Base-by-base conservation (phyloP, 2,888 invertebrate genomes). In the Stenoptilia bipunctidactyla region DNA sequence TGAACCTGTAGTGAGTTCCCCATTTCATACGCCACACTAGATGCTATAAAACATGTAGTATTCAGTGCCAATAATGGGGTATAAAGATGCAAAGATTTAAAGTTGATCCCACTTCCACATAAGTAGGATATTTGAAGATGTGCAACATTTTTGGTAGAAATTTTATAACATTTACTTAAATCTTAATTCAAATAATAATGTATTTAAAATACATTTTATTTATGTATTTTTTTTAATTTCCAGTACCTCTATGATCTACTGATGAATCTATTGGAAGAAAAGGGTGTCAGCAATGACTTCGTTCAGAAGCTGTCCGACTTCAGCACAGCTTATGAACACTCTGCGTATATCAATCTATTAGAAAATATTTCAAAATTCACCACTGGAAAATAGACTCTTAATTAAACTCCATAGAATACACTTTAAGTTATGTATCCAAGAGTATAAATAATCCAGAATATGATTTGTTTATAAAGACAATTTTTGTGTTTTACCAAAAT, bases 261-360 rank as follows among this genome's bases (percentile, higher is more conserved):
- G 50, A 93, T 98, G 91, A 97, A 97, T 64, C 87, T 96, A 51
- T 85, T 99, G 42, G 98, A 98, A 71, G 98, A 98, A 67, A 94
- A 98, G 55, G 98, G 98, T 27, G 85, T 99, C 45, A 92, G 92
- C 60, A 96, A 96, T 59, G 94, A 96, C 47, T 98, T 99, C 74
- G 93, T 90, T 1, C 92, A 94, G 55, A 93, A 96, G 63, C 65
- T 99, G 13, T 89, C 94, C 0, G 91, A 93, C 46, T 90, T 94
- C 66, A 93, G 94, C 64, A 98, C 98, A 2, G 88, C 89, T 1
- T 97, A 97, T 64, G 98, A 99, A 72, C 98, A 98, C 69, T 85
- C 90, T 1, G 90, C 93, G 1, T 99, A 98, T 72, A 92, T 99
- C 62, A 89, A 89, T 42, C 86, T 99, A 20, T 84, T 99, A 39